Percentiles rank a stretch among this genome's conserved stretches.
phyloP scores from a whole-genome alignment of 2,888 invertebrate genomes.

The Polietes domitor region DNA sequence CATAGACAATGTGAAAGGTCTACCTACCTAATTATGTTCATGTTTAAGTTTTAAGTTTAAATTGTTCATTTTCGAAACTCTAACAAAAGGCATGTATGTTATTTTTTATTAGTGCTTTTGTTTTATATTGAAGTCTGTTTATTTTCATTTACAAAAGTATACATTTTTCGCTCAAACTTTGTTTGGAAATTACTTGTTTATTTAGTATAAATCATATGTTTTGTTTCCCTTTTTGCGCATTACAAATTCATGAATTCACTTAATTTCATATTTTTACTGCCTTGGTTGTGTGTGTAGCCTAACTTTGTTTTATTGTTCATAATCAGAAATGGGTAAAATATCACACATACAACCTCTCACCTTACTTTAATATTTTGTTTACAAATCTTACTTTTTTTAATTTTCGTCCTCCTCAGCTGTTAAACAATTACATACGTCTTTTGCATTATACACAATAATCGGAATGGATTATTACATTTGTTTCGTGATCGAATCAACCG shows the following conservation, averaged over 20 bases:
- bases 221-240: not conserved
- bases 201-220: not conserved
- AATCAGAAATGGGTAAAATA: not conserved
- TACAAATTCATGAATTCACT: not conserved
- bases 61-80: slow-evolving; percentile 12
- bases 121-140: not conserved
- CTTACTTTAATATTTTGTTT: too few species aligned
- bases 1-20: not conserved
- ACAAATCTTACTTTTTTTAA: too few species aligned
- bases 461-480: not conserved
- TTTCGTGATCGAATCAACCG: not conserved
- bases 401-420: not conserved
- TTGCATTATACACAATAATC: not conserved
- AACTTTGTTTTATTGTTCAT: not conserved
- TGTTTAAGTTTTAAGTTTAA: slow-evolving; percentile 23
- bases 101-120: slow-evolving; percentile 2
- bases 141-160: not conserved
- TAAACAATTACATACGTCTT: not conserved
- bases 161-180: not conserved
- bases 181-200: not conserved
- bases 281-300: not conserved
- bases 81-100: slow-evolving; percentile 13
- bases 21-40: slow-evolving; percentile 23
- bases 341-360: not conserved
- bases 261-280: not conserved